These are phyloP conservation scores for Imbricaverruca yamaguchii DNA, from an alignment of 2,888 invertebrate genomes.

Conservation along the genomic window DNA sequence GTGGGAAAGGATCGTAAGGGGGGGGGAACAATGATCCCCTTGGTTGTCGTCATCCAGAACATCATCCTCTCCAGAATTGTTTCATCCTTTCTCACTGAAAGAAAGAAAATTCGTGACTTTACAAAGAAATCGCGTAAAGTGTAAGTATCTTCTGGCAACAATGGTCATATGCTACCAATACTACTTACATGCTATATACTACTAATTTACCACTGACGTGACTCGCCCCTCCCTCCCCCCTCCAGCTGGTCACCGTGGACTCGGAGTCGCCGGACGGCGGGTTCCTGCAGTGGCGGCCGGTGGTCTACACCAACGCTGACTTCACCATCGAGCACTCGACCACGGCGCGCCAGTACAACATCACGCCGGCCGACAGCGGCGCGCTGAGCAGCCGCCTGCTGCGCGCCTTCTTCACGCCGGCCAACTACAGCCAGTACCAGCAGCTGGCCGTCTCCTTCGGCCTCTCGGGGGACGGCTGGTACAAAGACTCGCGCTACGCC, in stretches of 20 bases:
- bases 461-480: conserved; percentile 3
- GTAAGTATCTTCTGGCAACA: too few relatives aligned
- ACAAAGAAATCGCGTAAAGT: too few relatives aligned
- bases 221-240: neutral
- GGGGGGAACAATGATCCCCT: too few relatives aligned
- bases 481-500: neutral
- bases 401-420: neutral
- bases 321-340: conserved; percentile 11
- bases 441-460: neutral
- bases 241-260: neutral
- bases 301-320: neutral
- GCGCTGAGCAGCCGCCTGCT: neutral
- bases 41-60: too few relatives aligned
- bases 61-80: too few relatives aligned
- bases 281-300: conserved; percentile 14
- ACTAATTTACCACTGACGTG: too few relatives aligned
- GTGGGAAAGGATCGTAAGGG: too few relatives aligned
- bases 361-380: neutral
- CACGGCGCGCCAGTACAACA: neutral
- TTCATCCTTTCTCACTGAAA: too few relatives aligned
- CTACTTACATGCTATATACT: too few relatives aligned
- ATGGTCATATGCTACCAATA: too few relatives aligned
- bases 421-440: neutral
- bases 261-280: neutral
- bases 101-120: too few relatives aligned